Base-by-base conservation (phyloP, 2,888 invertebrate species). In the Zeuzera pyrina region DNA sequence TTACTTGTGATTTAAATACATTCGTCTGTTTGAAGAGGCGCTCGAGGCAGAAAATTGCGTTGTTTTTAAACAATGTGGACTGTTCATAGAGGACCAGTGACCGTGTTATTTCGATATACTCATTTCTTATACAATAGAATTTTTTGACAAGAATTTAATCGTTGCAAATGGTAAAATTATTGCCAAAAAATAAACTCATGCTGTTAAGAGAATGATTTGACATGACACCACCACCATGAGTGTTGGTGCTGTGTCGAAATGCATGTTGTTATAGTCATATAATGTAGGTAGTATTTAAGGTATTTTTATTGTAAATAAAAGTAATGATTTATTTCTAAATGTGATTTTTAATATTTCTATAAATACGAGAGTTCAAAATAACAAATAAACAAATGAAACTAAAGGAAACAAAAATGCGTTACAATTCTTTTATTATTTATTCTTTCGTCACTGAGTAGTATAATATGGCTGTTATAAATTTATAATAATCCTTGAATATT, bases 191-290 rank as follows among this genome's bases (percentile, higher is more conserved):
- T 51, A 46, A 43, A 45, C 45, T 33, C 52, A 48, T 47, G 49
- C 38, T 57, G 48, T 52, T 52, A 52, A 54, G 52, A 50, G 36
- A 51, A 43, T 41, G 54, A 49, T 70, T 76, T 77, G 76, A 70
- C 68, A 65, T 57, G 48, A 61, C 48, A 72, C 68, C 73, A 54
- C 49, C 54, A 48, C 46, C 41, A 32, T 31, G 23, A 33, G 49
- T 51, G 61, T 60, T 43, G 76, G 66, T 76, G 56, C 62, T 58
- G 45, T 71, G 77, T 76, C 65, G 77, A 78, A 69, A 61, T 52
- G 42, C 46, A 60, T 56, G 55, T 50, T 56, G 57, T 58, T 58
- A 65, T 71, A 78, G 79, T 78, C 69, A 70, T 76, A 69, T 54
- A 49, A 49, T 49, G 30, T 39, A 67, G 59, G 57, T 44, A 68